Conservation (phyloP, 2,888 invertebrate species). For the Scelioninae gen. 2 region DNA sequence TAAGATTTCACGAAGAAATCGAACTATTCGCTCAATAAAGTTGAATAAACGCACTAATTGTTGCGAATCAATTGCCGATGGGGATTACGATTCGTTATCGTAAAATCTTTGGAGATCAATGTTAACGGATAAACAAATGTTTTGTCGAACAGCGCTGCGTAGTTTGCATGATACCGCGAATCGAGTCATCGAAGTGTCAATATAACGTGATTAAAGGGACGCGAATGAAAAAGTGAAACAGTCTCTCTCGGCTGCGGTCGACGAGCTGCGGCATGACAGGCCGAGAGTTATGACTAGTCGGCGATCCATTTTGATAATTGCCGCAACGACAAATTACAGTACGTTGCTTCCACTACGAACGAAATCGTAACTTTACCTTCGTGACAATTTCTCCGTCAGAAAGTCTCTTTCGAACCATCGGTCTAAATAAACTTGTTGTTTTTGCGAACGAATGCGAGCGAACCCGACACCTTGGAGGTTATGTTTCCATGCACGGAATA, state of each 20-base stretch:
- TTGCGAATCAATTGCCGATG: too few species aligned
- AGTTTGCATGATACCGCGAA: slow-evolving; percentile 50
- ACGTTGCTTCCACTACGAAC: slow-evolving; percentile 36
- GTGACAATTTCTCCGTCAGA: slow-evolving; percentile 28
- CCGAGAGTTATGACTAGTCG: slow-evolving; percentile 55
- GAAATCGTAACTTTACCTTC: slow-evolving; percentile 44
- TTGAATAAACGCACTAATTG: too few species aligned
- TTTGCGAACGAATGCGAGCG: slow-evolving; percentile 3
- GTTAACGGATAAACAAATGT: slow-evolving; percentile 56
- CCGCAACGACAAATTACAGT: slow-evolving; percentile 52
- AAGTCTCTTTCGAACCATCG: slow-evolving; percentile 21
- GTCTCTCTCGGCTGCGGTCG: slow-evolving; percentile 45
- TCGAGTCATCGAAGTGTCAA: slow-evolving; percentile 54
- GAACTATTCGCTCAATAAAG: too few species aligned
- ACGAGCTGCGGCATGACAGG: slow-evolving; percentile 52
- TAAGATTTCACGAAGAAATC: too few species aligned
- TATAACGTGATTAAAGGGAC: slow-evolving; percentile 58
- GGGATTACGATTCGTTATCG: too few species aligned
- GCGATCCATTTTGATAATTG: slow-evolving; percentile 59
- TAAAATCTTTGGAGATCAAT: too few species aligned
- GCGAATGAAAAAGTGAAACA: slow-evolving; percentile 53
- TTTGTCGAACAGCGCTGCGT: slow-evolving; percentile 47
- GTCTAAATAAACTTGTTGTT: slow-evolving; percentile 26
- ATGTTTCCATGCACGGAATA: background rate
- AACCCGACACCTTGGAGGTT: slow-evolving; percentile 7